Percentiles rank a stretch among this genome's conserved stretches.
These are phyloP conservation scores for Drosophila navojoa DNA, from an alignment of 1,140 invertebrate genomes.

Conservation along the genomic window DNA sequence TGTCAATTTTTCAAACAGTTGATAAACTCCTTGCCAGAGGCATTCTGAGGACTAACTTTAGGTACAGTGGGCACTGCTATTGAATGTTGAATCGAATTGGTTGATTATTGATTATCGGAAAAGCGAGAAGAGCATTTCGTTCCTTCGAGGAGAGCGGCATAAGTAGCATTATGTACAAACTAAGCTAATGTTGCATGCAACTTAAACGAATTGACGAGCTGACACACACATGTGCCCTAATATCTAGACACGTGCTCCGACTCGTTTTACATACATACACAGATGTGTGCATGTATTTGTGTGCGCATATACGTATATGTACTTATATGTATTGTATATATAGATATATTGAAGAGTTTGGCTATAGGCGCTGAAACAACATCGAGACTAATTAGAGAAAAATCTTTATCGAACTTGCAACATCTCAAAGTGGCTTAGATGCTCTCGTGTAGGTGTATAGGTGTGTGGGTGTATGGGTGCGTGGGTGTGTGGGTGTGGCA, in stretches of 20 bases:
- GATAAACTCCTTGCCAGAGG: constrained; percentile 4
- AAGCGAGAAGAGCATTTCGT: too few species aligned
- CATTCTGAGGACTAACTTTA: constrained; percentile 1
- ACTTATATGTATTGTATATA: constrained; percentile 14
- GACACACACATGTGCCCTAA: not conserved
- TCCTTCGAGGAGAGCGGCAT: not conserved
- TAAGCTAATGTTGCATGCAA: constrained; percentile 36
- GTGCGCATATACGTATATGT: not conserved
- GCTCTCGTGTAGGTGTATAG: too few species aligned
- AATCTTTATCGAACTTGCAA: not conserved
- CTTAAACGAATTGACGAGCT: constrained; percentile 1
- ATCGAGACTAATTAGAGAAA: constrained; percentile 19
- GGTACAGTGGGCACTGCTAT: not conserved
- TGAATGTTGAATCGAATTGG: not conserved
- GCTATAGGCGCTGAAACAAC: constrained; percentile 5
- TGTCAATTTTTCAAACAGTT: constrained; percentile 48
- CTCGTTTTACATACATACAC: not conserved
- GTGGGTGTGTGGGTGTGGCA: too few species aligned
- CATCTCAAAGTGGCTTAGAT: not conserved
- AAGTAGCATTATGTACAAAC: constrained; percentile 54
- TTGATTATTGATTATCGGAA: too few species aligned
- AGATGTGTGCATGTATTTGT: constrained; percentile 13
- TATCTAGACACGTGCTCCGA: not conserved
- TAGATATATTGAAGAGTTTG: not conserved
- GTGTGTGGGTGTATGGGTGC: not conserved